Evolutionary conservation across 2,888 invertebrate species (phyloP).

Genomic region (Rotaria sp.): DNA sequence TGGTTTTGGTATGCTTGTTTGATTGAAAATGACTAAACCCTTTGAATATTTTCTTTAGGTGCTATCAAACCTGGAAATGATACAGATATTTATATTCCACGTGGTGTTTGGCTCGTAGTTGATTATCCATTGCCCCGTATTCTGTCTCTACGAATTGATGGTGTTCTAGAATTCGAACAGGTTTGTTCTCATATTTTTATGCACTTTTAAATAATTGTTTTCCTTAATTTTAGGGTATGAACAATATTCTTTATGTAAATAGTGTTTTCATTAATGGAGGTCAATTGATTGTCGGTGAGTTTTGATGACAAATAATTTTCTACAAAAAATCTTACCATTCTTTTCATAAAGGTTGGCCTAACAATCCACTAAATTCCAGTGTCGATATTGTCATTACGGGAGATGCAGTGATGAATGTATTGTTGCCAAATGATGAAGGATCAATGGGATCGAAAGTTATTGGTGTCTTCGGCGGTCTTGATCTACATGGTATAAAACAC

Average conservation of each 20-base stretch:
- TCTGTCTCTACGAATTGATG: slow-evolving; percentile 45
- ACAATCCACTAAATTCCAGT: slow-evolving; percentile 44
- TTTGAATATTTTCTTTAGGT: not conserved
- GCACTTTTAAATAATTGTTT: no score
- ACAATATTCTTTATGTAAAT: slow-evolving; percentile 44
- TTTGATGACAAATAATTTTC: no score
- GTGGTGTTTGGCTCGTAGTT: slow-evolving; percentile 46
- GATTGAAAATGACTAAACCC: no score
- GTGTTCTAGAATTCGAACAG: slow-evolving; percentile 46
- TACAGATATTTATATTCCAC: slow-evolving; percentile 35
- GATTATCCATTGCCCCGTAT: slow-evolving; percentile 43
- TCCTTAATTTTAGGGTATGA: slow-evolving; percentile 19
- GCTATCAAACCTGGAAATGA: slow-evolving; percentile 21
- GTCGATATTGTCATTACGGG: slow-evolving; percentile 43
- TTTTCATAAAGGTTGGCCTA: slow-evolving; percentile 44
- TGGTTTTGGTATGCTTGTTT: not conserved
- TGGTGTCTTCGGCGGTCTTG: slow-evolving; percentile 48
- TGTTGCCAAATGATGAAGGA: slow-evolving; percentile 43
- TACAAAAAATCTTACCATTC: no score
- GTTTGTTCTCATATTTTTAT: not conserved
- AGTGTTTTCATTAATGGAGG: slow-evolving; percentile 47
- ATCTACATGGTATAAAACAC: slow-evolving; percentile 46
- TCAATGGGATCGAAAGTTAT: slow-evolving; percentile 35
- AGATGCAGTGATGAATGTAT: slow-evolving; percentile 41
- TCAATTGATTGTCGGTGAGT: slow-evolving; percentile 45